Evolutionary conservation across 2,113 vertebrate species (phyloP).

Genomic region (Chroicocephalus ridibundus): DNA sequence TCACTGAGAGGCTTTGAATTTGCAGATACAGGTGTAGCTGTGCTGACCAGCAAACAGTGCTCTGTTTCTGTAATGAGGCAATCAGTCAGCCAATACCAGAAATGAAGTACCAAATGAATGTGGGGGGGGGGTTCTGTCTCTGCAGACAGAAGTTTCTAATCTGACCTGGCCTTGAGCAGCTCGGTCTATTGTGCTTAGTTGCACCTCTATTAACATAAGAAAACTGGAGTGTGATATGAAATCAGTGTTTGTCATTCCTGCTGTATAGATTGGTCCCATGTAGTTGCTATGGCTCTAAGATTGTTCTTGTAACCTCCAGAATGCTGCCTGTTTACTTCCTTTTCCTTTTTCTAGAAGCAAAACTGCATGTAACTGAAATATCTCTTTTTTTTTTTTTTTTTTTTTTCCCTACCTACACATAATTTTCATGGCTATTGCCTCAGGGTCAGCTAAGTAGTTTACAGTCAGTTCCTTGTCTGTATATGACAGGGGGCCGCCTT

Average conservation of each 20-base stretch:
- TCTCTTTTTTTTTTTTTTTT: neutral
- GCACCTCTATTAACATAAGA: neutral
- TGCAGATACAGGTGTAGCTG: neutral
- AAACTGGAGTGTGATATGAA: neutral
- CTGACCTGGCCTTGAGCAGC: neutral
- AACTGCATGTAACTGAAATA: neutral
- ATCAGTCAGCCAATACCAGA: neutral
- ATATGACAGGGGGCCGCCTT: neutral
- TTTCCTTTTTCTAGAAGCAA: neutral
- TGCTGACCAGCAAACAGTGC: neutral
- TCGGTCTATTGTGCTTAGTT: neutral
- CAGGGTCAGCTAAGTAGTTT: neutral
- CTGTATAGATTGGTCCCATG: neutral
- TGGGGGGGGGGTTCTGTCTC: neutral
- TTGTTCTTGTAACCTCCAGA: neutral
- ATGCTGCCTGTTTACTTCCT: neutral
- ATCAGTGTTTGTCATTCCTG: neutral
- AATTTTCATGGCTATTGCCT: neutral
- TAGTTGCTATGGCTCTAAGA: neutral
- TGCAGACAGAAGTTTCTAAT: neutral
- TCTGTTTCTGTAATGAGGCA: neutral
- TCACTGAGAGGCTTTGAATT: neutral
- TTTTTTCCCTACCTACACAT: neutral
- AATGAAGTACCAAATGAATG: rapidly evolving
- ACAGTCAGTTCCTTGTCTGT: neutral